Conservation (phyloP, 2,888 invertebrate genomes). For the Chymomyza procnemis region DNA sequence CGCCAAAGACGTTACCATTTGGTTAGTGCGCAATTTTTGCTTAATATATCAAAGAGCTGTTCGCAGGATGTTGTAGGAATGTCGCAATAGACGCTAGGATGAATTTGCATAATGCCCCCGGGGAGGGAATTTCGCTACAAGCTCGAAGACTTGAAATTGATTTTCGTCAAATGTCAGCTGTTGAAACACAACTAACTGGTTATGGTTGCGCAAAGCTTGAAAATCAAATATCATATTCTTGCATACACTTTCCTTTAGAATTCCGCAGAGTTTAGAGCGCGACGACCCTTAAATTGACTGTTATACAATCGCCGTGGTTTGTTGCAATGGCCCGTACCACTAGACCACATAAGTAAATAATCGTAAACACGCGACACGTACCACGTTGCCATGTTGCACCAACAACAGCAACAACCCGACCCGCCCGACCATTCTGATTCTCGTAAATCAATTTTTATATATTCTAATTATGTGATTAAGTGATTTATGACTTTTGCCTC, state of each 20-base stretch:
- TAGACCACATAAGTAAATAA: slow-evolving; percentile 45
- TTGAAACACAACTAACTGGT: neutral
- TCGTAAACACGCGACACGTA: slow-evolving; percentile 59
- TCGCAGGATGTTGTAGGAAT: neutral
- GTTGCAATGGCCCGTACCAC: neutral
- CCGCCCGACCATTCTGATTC: slow-evolving; percentile 59
- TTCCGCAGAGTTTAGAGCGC: slow-evolving; percentile 2
- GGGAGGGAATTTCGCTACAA: too few species aligned
- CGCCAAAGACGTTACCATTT: slow-evolving; percentile 33
- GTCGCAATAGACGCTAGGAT: neutral
- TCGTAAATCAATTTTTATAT: slow-evolving; percentile 73
- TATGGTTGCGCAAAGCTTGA: too few species aligned
- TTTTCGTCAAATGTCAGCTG: neutral
- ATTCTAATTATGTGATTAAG: slow-evolving; percentile 73
- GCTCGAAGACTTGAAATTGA: neutral
- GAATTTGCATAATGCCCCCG: too few species aligned
- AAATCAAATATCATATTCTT: too few species aligned
- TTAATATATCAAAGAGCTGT: slow-evolving; percentile 16
- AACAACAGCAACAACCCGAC: too few species aligned
- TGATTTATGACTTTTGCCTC: slow-evolving; percentile 61
- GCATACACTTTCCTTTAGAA: neutral
- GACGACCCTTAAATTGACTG: neutral
- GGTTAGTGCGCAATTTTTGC: slow-evolving; percentile 45
- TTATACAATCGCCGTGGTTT: slow-evolving; percentile 41
- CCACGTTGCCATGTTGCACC: slow-evolving; percentile 27